Conservation (phyloP, 1,140 invertebrate species). For the Leptonema lineaticorne region DNA sequence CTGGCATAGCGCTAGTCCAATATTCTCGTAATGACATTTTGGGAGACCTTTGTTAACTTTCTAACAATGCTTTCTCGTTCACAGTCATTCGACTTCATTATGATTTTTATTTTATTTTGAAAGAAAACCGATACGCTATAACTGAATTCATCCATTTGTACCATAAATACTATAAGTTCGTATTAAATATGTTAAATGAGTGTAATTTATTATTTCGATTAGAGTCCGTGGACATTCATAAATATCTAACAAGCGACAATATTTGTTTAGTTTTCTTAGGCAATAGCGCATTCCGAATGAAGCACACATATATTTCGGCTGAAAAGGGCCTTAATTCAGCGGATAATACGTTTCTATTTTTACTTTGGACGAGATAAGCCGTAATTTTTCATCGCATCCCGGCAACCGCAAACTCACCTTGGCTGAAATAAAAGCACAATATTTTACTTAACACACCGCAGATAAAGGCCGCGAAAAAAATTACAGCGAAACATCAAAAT, state of each 20-base stretch:
- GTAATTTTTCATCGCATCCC: slow-evolving; percentile 2
- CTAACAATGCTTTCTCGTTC: no score
- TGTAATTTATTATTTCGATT: neutral
- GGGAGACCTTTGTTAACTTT: neutral
- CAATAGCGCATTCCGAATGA: neutral
- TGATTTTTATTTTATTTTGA: neutral
- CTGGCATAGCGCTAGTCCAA: no score
- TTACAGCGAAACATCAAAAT: no score
- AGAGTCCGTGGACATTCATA: neutral
- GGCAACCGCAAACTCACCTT: neutral
- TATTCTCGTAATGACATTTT: neutral
- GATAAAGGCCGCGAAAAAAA: neutral
- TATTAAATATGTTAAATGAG: no score
- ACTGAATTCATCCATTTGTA: neutral
- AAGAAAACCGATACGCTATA: neutral
- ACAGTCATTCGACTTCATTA: neutral
- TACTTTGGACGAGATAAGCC: slow-evolving; percentile 9
- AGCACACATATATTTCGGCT: slow-evolving; percentile 9
- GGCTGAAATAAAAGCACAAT: neutral
- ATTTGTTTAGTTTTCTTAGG: neutral
- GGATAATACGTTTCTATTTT: slow-evolving; percentile 16
- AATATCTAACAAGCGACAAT: no score
- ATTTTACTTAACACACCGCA: neutral
- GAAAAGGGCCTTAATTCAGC: slow-evolving; percentile 4
- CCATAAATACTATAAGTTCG: no score